Conservation (phyloP, 2,113 vertebrate genomes). For the Antennarius striatus region DNA sequence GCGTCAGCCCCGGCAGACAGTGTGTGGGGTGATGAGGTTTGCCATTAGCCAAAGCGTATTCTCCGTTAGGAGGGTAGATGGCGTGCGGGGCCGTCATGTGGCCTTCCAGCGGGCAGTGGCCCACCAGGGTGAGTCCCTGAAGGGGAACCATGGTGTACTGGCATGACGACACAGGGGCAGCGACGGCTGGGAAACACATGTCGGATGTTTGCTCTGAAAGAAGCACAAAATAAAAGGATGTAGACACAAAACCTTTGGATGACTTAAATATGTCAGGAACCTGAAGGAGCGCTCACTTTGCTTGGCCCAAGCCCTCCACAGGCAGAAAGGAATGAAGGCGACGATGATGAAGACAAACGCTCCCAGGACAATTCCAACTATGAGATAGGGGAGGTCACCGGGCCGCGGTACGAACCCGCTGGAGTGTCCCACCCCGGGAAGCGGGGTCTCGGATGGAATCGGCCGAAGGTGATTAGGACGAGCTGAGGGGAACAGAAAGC, state of each 20-base stretch:
- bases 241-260: not conserved
- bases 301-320: conserved; percentile 97
- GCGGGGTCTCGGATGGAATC: conserved; percentile 70
- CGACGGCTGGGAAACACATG: conserved; percentile 86
- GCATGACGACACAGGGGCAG: conserved; percentile 85
- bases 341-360: conserved; percentile 92
- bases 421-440: not conserved
- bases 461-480: conserved; percentile 81
- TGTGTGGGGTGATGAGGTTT: conserved; percentile 78
- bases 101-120: conserved; percentile 78
- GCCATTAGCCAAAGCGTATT: conserved; percentile 65
- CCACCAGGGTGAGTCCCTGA: conserved; percentile 81
- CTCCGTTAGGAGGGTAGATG: conserved; percentile 59
- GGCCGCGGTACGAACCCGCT: conserved; percentile 85
- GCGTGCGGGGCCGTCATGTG: conserved; percentile 59
- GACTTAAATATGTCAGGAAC: not conserved
- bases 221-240: conserved; percentile 1
- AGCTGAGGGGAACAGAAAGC: conserved; percentile 61
- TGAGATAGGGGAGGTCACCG: conserved; percentile 92
- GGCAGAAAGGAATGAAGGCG: conserved; percentile 94
- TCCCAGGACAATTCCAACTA: conserved; percentile 90
- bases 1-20: conserved; percentile 76
- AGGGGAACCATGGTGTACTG: conserved; percentile 97
- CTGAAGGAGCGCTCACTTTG: conserved; percentile 85
- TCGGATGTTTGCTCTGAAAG: conserved; percentile 91